Evolutionary conservation across 2,113 vertebrate genomes (phyloP), one percentile per base, ranked within the genome.

Genomic region (Maccullochella peelii): DNA sequence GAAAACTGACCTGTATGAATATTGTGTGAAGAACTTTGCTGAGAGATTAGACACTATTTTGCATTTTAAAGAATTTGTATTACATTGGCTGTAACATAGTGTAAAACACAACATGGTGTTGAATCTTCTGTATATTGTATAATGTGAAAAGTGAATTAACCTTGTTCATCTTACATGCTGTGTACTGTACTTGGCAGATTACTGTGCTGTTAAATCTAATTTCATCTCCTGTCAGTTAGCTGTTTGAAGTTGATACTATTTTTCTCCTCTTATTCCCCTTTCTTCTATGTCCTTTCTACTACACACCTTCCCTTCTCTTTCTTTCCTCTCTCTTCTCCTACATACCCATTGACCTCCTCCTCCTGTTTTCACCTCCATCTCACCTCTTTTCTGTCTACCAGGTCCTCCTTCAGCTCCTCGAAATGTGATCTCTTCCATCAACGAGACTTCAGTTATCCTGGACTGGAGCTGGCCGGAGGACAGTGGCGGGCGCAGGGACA

Each of bases 401-500:
- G 98, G 97, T 84, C 98, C 98, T 8, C 98, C 98, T 0, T 97
- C 98, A 23, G 96, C 97, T 88, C 98, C 98, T 1, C 95, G 97
- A 63, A 99, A 99, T 4, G 97, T 99, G 83, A 99, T 99, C 93
- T 99, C 98, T 16, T 97, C 97, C 92, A 99, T 99, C 93, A 99
- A 99, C 0, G 98, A 99, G 94, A 99, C 98, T 0, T 99, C 98
- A 0, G 98, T 99, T 2, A 99, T 99, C 93, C 96, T 99, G 90
- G 98, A 99, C 83, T 99, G 98, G 98, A 97, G 95, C 90, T 99
- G 97, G 97, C 98, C 98, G 0, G 96, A 97, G 87, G 97, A 99
- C 93, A 93, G 96, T 0, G 98, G 98, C 6, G 98, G 98, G 73
- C 96, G 98, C 76, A 96, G 96, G 52, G 98, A 99, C 78, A 79